Conservation (phyloP, 92 coral and sea anemone species). For the Chrysogorgia sp. region DNA sequence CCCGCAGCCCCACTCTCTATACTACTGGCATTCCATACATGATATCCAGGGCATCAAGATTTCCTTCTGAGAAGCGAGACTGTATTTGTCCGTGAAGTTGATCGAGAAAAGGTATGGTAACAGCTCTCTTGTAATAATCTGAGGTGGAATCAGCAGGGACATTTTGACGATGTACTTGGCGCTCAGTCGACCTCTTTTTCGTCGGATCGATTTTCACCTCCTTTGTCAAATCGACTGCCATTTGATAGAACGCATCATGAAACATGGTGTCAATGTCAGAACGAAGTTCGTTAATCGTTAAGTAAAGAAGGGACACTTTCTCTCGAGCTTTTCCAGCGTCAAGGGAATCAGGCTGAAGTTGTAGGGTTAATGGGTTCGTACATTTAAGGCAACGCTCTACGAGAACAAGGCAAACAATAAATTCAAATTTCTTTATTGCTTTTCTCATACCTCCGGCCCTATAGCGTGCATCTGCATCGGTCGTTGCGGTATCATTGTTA, state of each 20-base stretch:
- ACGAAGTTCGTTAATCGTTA: constrained; percentile 23
- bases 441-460: constrained; percentile 50
- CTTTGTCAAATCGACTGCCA: constrained; percentile 37
- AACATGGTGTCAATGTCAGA: constrained; percentile 12
- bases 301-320: constrained; percentile 28
- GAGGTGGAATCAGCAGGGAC: constrained; percentile 44
- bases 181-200: constrained; percentile 14
- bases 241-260: constrained; percentile 13
- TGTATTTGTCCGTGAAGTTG: constrained; percentile 45
- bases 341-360: constrained; percentile 51
- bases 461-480: constrained; percentile 37
- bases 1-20: no score
- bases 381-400: constrained; percentile 44
- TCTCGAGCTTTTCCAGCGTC: constrained; percentile 47
- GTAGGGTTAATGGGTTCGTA: constrained; percentile 45
- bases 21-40: constrained; percentile 44
- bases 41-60: constrained; percentile 44
- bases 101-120: constrained; percentile 52
- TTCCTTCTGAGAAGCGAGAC: constrained; percentile 52
- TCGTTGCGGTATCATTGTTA: constrained; percentile 20
- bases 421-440: constrained; percentile 38
- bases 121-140: constrained; percentile 44
- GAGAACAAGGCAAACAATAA: constrained; percentile 41
- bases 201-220: not conserved
- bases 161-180: constrained; percentile 39